phyloP scores from a whole-genome alignment of 2,113 vertebrate genomes.

The Amazona vittata region DNA sequence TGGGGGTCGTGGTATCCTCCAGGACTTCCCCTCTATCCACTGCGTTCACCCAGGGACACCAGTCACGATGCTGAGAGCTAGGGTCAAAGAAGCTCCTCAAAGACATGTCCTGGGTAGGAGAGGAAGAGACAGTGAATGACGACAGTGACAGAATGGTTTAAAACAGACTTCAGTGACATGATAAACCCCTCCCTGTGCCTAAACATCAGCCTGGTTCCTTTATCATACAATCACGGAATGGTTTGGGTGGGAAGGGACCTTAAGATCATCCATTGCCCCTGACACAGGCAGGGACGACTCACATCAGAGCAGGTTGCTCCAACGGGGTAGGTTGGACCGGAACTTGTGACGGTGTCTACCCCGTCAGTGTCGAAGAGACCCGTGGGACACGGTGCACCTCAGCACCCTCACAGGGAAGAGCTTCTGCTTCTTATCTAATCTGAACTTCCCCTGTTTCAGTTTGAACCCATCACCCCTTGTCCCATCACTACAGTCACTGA shows the following conservation, averaged over 20 bases:
- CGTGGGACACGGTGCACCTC: too few species aligned
- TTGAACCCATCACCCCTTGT: too few species aligned
- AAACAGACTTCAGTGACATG: neutral
- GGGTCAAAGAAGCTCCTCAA: conserved; percentile 86
- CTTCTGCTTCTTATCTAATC: too few species aligned
- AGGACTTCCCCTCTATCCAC: conserved; percentile 51
- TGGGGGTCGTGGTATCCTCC: neutral
- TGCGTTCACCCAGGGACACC: conserved; percentile 91
- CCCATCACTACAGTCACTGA: too few species aligned
- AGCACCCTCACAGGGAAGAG: too few species aligned
- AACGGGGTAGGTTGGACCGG: too few species aligned
- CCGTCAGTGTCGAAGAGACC: too few species aligned
- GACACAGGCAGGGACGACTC: neutral
- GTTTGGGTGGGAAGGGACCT: neutral
- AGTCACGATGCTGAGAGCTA: conserved; percentile 90
- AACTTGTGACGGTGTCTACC: too few species aligned
- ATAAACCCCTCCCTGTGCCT: rapidly evolving
- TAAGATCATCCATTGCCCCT: neutral
- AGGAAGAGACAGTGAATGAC: neutral
- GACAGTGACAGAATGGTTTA: rapidly evolving
- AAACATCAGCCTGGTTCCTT: neutral
- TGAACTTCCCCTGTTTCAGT: too few species aligned
- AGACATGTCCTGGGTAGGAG: conserved; percentile 75
- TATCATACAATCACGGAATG: neutral
- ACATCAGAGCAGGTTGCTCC: neutral